Conservation (phyloP, 2,797 vertebrate genomes). For the Uromys caudimaculatus region DNA sequence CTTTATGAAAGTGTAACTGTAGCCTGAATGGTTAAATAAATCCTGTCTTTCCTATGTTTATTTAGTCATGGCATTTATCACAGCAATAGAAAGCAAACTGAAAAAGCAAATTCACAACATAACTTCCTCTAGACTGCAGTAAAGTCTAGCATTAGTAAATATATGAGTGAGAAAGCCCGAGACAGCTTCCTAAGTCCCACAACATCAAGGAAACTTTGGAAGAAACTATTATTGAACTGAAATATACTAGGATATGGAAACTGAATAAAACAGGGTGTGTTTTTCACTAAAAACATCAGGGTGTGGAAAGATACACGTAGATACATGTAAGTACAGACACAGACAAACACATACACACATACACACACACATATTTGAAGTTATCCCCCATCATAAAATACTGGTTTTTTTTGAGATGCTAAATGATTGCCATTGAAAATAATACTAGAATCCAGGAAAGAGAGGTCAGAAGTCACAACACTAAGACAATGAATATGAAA, state of each 20-base stretch:
- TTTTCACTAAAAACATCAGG: background rate
- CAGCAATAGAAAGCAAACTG: background rate
- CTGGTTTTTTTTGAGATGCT: background rate
- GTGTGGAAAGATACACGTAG: background rate
- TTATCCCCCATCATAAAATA: rapidly evolving
- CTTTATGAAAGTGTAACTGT: background rate
- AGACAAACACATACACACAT: background rate
- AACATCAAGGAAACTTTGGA: background rate
- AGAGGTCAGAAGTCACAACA: background rate
- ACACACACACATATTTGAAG: too few species aligned
- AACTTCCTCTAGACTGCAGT: background rate
- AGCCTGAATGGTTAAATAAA: background rate
- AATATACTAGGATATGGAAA: background rate
- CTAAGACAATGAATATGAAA: background rate
- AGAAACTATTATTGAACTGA: background rate
- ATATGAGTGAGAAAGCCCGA: background rate
- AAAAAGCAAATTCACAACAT: background rate
- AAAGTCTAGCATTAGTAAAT: constrained; percentile 11
- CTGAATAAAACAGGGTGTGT: background rate
- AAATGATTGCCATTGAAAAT: background rate
- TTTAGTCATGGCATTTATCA: background rate
- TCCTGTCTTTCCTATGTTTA: background rate
- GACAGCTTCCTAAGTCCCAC: background rate
- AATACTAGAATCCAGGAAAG: background rate
- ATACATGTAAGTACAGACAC: background rate